Evolutionary conservation across 2,797 vertebrate genomes (phyloP), one percentile per base, ranked within the genome.

Genomic region (Glossophaga mutica): DNA sequence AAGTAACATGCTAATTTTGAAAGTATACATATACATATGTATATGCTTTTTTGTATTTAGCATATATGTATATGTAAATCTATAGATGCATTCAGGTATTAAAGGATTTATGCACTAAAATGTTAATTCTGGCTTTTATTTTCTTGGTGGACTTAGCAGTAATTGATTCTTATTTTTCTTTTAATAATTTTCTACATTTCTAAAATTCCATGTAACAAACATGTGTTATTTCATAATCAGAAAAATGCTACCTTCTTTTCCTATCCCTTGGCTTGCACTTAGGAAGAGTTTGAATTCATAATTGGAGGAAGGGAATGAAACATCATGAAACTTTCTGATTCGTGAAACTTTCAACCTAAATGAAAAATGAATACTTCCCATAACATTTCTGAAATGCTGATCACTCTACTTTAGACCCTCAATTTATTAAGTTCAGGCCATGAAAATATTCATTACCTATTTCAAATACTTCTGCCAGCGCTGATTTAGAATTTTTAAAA

Each of bases 291-390:
- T 91, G 52, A 92, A 96, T 90, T 92, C 57, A 68, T 92, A 96
- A 95, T 81, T 87, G 46, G 57, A 87, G 22, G 46, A 94, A 94
- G 26, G 16, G 14, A 87, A 89, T 57, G 26, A 92, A 89, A 83
- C 48, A 70, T 92, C 90, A 39, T 83, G 84, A 82, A 87, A 77
- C 42, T 71, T 94, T 96, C 76, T 94, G 79, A 74, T 67, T 96
- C 85, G 84, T 95, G 70, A 96, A 94, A 96, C 76, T 95, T 96
- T 94, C 78, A 97, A 70, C 1, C 3, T 76, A 74, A 95, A 90
- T 89, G n/a, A 95, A 94, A 97, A 97, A 84, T 90, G 70, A 97
- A 81, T 94, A 94, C 7, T 79, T 96, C 24, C 70, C 8, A 57
- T 77, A 92, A 65, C n/a, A 93, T 94, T 97, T 96, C 90, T 84